phyloP scores from a whole-genome alignment of 2,888 invertebrate species.

The Melangyna quadrimaculata region DNA sequence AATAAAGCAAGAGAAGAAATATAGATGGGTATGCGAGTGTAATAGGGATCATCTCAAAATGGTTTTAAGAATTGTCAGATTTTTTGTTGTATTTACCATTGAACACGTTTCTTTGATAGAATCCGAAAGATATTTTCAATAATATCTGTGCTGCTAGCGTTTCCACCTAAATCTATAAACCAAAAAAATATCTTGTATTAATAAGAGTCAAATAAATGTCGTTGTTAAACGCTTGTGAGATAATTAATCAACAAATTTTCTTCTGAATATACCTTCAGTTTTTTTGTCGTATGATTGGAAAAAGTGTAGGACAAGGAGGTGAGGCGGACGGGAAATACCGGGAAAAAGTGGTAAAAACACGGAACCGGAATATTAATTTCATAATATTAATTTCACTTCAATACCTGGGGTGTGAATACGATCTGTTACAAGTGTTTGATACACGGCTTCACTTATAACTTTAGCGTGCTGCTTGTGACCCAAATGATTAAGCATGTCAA shows the following conservation, averaged over 20 bases:
- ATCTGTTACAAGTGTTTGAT: conserved; percentile 90
- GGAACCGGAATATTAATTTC: too few species aligned
- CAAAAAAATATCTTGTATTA: conserved; percentile 12
- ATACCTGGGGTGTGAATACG: conserved; percentile 85
- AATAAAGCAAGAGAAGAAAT: neutral
- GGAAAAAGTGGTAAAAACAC: too few species aligned
- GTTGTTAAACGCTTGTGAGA: neutral
- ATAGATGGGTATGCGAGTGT: neutral
- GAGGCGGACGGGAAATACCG: too few species aligned
- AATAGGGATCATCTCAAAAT: conserved; percentile 35
- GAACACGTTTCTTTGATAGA: conserved; percentile 83
- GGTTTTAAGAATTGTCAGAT: neutral
- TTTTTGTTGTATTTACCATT: conserved; percentile 78
- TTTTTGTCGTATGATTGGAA: too few species aligned
- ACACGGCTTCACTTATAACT: conserved; percentile 88
- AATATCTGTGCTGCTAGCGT: conserved; percentile 90
- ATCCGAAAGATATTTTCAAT: conserved; percentile 91
- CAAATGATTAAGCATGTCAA: conserved; percentile 96
- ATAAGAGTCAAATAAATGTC: neutral
- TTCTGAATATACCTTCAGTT: too few species aligned
- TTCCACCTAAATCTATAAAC: conserved; percentile 89
- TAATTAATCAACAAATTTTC: neutral
- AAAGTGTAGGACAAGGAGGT: too few species aligned
- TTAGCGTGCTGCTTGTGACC: conserved; percentile 91
- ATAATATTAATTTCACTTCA: neutral